These are phyloP conservation scores for Drosophila multiciliata DNA, from an alignment of 2,888 invertebrate species.

Conservation along the genomic window DNA sequence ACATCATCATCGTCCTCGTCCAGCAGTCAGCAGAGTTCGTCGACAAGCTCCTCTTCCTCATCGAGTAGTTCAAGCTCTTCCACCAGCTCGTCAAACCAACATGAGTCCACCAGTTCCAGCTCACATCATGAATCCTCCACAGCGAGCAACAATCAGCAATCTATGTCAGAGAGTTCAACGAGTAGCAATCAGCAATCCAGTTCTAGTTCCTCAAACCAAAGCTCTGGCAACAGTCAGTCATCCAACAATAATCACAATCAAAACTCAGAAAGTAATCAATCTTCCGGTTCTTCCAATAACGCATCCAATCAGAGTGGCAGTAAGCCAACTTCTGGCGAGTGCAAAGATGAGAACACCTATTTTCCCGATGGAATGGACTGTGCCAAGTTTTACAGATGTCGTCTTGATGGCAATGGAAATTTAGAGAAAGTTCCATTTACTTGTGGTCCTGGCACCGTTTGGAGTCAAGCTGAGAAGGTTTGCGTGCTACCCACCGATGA, in stretches of 20 bases:
- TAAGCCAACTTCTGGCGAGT: conserved; percentile 63
- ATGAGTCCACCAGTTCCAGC: conserved; percentile 48
- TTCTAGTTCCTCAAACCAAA: conserved; percentile 36
- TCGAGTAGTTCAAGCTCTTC: conserved; percentile 52
- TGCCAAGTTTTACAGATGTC: conserved; percentile 87
- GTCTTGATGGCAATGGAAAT: conserved; percentile 84
- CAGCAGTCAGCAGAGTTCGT: conserved; percentile 74
- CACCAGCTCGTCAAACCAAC: conserved; percentile 50
- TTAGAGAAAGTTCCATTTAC: conserved; percentile 86
- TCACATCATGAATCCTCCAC: conserved; percentile 57
- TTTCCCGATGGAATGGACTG: conserved; percentile 86
- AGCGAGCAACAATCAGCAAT: conserved; percentile 52
- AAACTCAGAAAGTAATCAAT: conserved; percentile 30
- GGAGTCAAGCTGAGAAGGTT: conserved; percentile 86
- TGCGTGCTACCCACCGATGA: conserved; percentile 85
- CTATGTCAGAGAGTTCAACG: conserved; percentile 44
- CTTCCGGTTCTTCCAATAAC: conserved; percentile 32
- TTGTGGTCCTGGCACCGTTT: conserved; percentile 87
- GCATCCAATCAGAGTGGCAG: conserved; percentile 21
- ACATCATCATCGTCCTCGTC: conserved; percentile 69
- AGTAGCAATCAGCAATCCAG: conserved; percentile 35
- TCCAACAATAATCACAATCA: conserved; percentile 27
- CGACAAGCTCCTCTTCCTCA: conserved; percentile 59
- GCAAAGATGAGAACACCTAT: conserved; percentile 84
- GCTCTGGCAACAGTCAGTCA: conserved; percentile 43